Evolutionary conservation across 2,888 invertebrate genomes (phyloP).

Genomic region (Punctoribates punctum): DNA sequence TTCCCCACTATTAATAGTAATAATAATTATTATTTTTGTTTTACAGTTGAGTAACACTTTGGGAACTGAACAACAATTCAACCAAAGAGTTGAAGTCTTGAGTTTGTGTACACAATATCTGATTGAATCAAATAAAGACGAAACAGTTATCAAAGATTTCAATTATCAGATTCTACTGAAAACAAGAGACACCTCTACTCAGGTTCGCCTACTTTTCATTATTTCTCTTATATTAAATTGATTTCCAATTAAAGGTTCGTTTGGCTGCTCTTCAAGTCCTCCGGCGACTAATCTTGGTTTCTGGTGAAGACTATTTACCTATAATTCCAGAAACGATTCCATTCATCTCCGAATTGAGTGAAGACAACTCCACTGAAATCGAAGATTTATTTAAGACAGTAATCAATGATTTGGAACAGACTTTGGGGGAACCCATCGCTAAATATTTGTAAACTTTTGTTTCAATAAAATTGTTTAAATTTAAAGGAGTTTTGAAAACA

Average conservation of each 20-base stretch:
- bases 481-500: neutral
- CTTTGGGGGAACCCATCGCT: slow-evolving; percentile 83
- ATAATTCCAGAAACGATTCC: slow-evolving; percentile 88
- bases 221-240: slow-evolving; percentile 38
- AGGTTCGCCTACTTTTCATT: slow-evolving; percentile 58
- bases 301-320: slow-evolving; percentile 83
- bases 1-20: slow-evolving; percentile 33
- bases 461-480: neutral
- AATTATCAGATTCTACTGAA: slow-evolving; percentile 86
- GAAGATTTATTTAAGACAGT: slow-evolving; percentile 55
- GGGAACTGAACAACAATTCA: slow-evolving; percentile 60
- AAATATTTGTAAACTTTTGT: slow-evolving; percentile 54
- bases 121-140: slow-evolving; percentile 70
- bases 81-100: slow-evolving; percentile 63
- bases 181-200: slow-evolving; percentile 70
- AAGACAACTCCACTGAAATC: slow-evolving; percentile 57
- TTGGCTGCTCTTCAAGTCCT: slow-evolving; percentile 68
- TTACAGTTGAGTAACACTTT: slow-evolving; percentile 53
- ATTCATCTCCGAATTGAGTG: slow-evolving; percentile 85
- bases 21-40: slow-evolving; percentile 6
- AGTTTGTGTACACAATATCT: slow-evolving; percentile 78
- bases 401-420: slow-evolving; percentile 75
- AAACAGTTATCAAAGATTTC: slow-evolving; percentile 80
- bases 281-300: slow-evolving; percentile 72
- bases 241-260: slow-evolving; percentile 57